These are phyloP conservation scores for Hypomecis punctinalis DNA, from an alignment of 2,888 invertebrate species.

Conservation along the genomic window DNA sequence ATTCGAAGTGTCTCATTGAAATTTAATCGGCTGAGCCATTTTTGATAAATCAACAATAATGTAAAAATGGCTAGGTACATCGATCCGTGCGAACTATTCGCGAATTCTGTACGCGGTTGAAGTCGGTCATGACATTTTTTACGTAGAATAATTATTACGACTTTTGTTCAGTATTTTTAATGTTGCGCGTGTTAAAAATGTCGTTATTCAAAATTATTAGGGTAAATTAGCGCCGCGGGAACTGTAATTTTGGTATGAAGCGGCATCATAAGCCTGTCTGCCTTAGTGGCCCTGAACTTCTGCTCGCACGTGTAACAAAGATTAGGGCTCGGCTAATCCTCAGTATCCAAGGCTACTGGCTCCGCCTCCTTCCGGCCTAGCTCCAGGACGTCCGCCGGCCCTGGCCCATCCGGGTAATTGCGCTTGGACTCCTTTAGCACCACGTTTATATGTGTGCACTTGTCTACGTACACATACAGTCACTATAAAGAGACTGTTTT, in stretches of 20 bases:
- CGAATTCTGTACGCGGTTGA: too few species aligned
- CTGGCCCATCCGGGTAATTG: conserved; percentile 25
- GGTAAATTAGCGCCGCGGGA: too few species aligned
- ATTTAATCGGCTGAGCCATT: too few species aligned
- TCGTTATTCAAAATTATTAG: neutral
- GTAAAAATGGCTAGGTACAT: too few species aligned
- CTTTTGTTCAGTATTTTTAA: too few species aligned
- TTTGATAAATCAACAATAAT: too few species aligned
- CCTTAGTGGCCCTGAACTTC: conserved; percentile 1
- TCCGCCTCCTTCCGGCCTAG: conserved; percentile 19
- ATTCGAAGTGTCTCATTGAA: too few species aligned
- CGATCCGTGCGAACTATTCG: too few species aligned
- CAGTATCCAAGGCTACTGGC: conserved; percentile 2
- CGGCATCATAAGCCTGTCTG: neutral
- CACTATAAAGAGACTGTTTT: neutral
- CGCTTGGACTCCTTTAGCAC: neutral
- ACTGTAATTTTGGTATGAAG: neutral
- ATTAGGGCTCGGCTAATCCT: conserved; percentile 8
- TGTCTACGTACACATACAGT: neutral
- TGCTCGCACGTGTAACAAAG: conserved; percentile 13
- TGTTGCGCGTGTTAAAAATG: too few species aligned
- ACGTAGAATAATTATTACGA: too few species aligned
- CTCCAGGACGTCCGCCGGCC: conserved; percentile 30
- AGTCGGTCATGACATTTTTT: too few species aligned
- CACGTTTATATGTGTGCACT: neutral